These are phyloP conservation scores for Esox masquinongy DNA, from an alignment of 2,797 vertebrate genomes.

Conservation along the genomic window DNA sequence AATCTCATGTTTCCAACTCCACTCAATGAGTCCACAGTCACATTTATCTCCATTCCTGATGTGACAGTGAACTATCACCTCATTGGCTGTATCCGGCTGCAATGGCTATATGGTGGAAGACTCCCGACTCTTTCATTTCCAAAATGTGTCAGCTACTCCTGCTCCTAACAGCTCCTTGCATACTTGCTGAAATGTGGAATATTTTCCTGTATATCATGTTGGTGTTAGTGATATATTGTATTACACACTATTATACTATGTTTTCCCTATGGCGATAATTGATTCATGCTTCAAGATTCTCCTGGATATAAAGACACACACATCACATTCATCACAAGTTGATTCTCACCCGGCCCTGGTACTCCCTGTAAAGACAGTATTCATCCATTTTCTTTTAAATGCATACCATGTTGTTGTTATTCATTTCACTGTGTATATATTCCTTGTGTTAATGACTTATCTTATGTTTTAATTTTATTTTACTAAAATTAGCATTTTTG, in stretches of 20 bases:
- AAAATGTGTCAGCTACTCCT: slow-evolving; percentile 1
- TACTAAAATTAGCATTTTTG: no score
- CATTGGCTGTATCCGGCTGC: neutral
- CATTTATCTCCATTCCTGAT: neutral
- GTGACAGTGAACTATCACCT: neutral
- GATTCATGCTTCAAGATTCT: neutral
- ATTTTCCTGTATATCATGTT: neutral
- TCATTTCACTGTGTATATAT: no score
- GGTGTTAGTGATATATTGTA: neutral
- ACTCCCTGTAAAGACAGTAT: no score
- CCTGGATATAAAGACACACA: neutral
- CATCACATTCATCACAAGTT: no score
- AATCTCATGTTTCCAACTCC: neutral
- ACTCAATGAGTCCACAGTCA: neutral
- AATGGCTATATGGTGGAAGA: neutral
- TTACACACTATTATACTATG: no score
- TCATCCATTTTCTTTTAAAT: no score
- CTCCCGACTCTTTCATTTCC: neutral
- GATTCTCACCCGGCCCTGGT: no score
- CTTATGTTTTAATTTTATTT: no score
- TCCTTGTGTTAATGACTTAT: no score
- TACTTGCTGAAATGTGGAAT: slow-evolving; percentile 3
- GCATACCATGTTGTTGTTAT: no score
- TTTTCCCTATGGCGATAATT: neutral
- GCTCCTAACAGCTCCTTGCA: neutral